These are phyloP conservation scores for Acanthisitta chloris DNA, from an alignment of 2,113 vertebrate species.

Conservation along the genomic window DNA sequence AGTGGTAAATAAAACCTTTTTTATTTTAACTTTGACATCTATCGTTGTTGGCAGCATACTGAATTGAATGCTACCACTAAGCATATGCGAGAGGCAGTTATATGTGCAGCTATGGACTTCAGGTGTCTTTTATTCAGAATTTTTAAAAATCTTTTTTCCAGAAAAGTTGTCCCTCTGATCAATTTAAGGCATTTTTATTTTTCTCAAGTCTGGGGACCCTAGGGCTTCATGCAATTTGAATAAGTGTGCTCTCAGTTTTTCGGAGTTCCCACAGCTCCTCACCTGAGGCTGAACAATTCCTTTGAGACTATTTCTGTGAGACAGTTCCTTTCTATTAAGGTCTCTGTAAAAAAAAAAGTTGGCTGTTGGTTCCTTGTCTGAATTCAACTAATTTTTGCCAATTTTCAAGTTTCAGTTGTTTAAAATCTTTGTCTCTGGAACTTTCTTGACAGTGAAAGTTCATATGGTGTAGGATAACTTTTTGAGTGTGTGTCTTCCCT, in stretches of 20 bases:
- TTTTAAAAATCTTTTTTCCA: rapidly evolving
- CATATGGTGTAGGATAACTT: not conserved
- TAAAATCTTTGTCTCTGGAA: not conserved
- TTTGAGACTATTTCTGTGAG: not conserved
- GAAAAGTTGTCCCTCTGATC: not conserved
- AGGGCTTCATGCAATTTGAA: not conserved
- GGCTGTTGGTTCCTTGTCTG: not conserved
- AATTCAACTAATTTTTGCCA: not conserved
- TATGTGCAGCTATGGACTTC: not conserved
- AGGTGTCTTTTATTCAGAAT: not conserved
- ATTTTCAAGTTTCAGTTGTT: not conserved
- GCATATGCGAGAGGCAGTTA: not conserved
- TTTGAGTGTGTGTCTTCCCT: not conserved
- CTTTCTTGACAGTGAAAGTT: not conserved
- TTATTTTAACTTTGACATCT: not conserved
- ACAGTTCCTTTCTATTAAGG: not conserved
- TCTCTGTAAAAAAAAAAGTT: not conserved
- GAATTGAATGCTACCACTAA: not conserved
- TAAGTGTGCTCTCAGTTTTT: not conserved
- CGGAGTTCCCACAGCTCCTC: not conserved
- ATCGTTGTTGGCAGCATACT: not conserved
- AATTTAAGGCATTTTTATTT: not conserved
- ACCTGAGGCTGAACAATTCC: not conserved
- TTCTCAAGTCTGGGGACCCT: rapidly evolving
- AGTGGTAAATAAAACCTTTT: not conserved